Conservation (phyloP, 2,797 vertebrate genomes). For the Centropyge bicolor region DNA sequence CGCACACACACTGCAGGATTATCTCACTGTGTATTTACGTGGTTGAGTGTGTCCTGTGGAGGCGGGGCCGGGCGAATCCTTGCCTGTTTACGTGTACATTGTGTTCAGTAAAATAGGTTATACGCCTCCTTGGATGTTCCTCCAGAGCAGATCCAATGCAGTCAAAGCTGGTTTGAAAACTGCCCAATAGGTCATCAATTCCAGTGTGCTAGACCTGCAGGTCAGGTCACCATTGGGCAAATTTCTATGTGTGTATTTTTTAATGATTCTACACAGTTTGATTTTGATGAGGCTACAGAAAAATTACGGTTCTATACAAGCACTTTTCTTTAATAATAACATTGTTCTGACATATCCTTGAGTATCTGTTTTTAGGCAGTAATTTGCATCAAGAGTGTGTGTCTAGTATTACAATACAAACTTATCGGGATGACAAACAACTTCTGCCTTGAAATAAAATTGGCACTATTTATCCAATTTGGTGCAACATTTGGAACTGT, state of each 20-base stretch:
- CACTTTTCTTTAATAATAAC: neutral
- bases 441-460: neutral
- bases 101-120: constrained; percentile 56
- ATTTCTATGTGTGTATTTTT: neutral
- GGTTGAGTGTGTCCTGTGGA: constrained; percentile 5
- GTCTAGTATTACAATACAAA: neutral
- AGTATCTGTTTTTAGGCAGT: neutral
- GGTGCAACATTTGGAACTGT: neutral
- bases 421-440: neutral
- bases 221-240: constrained; percentile 13
- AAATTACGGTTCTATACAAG: neutral
- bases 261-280: neutral
- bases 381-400: neutral
- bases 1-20: constrained; percentile 44
- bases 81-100: constrained; percentile 59
- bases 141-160: constrained; percentile 36
- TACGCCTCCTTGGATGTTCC: constrained; percentile 21
- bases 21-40: constrained; percentile 10
- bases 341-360: neutral
- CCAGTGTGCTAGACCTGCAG: neutral
- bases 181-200: neutral
- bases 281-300: neutral
- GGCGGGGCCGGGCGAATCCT: constrained; percentile 21
- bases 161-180: constrained; percentile 52
- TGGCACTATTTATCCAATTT: neutral